A percentile compares a stretch with the other conserved stretches of the same genome.
phyloP scores from a whole-genome alignment of 2,888 invertebrate species.

The Tupiocoris notatus region DNA sequence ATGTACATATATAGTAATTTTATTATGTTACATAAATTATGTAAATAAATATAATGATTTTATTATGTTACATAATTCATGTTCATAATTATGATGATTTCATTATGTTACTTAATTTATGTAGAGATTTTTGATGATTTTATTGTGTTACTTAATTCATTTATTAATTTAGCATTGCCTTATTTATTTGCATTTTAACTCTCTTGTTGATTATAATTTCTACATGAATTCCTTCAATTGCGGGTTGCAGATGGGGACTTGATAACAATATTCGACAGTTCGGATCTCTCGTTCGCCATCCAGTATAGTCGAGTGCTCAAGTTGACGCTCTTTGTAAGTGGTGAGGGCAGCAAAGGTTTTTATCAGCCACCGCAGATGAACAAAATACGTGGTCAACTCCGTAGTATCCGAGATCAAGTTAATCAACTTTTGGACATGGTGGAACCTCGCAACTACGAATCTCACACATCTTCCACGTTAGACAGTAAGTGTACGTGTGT shows the following conservation, averaged over 20 bases:
- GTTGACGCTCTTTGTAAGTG: constrained; percentile 60
- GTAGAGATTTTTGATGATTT: no score
- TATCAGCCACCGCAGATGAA: constrained; percentile 50
- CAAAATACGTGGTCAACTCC: constrained; percentile 54
- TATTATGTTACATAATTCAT: no score
- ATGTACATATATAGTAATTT: no score
- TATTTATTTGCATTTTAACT: no score
- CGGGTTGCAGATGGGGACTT: constrained; percentile 64
- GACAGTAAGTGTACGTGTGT: constrained; percentile 44
- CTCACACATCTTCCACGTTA: constrained; percentile 51
- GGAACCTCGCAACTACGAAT: constrained; percentile 53
- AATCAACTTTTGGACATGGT: constrained; percentile 61
- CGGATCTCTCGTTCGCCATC: constrained; percentile 68
- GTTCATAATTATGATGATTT: no score
- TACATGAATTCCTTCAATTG: no score
- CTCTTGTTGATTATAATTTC: no score
- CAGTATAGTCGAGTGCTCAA: constrained; percentile 66
- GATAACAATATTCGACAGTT: constrained; percentile 69
- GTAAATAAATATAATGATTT: no score
- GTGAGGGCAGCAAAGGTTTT: constrained; percentile 50
- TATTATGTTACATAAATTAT: no score
- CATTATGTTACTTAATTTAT: no score
- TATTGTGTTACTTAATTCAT: no score
- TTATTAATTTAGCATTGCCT: no score
- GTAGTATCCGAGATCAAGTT: constrained; percentile 61